Percentiles rank a stretch among this genome's conserved stretches.
phyloP scores from a whole-genome alignment of 1,140 invertebrate species.

The Drosophila insularis region DNA sequence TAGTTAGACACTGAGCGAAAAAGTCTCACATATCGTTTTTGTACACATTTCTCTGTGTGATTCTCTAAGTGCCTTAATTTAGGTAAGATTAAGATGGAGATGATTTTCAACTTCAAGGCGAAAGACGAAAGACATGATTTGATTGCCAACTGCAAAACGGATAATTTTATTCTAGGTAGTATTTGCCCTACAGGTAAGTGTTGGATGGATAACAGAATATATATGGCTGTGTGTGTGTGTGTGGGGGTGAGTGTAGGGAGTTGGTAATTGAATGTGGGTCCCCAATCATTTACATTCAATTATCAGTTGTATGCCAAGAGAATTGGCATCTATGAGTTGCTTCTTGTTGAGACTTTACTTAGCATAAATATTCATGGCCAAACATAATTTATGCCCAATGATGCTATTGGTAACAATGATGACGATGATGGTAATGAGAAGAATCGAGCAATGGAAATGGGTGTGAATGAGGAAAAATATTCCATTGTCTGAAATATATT shows the following conservation, averaged over 20 bases:
- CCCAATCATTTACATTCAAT: conserved; percentile 74
- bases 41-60: not conserved
- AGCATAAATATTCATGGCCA: conserved; percentile 13
- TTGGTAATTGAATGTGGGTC: conserved; percentile 68
- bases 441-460: not conserved
- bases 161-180: conserved; percentile 27
- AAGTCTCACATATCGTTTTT: not conserved
- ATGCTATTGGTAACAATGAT: not conserved
- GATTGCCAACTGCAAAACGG: conserved; percentile 37
- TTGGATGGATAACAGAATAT: not conserved
- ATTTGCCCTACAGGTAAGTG: conserved; percentile 40
- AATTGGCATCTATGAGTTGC: conserved; percentile 51
- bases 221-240: not conserved
- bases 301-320: conserved; percentile 64
- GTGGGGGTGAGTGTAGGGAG: not conserved
- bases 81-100: conserved; percentile 40
- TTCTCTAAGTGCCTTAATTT: conserved; percentile 26
- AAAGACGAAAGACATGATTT: conserved; percentile 45
- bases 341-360: conserved; percentile 21
- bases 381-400: conserved; percentile 11
- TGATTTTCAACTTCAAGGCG: conserved; percentile 41
- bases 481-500: not conserved
- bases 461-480: not conserved
- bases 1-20: not conserved
- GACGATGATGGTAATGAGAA: not conserved